Conservation (phyloP, 37 sponge, comb jelly and placozoan species). For the Chondrilla cf. caribensis region DNA sequence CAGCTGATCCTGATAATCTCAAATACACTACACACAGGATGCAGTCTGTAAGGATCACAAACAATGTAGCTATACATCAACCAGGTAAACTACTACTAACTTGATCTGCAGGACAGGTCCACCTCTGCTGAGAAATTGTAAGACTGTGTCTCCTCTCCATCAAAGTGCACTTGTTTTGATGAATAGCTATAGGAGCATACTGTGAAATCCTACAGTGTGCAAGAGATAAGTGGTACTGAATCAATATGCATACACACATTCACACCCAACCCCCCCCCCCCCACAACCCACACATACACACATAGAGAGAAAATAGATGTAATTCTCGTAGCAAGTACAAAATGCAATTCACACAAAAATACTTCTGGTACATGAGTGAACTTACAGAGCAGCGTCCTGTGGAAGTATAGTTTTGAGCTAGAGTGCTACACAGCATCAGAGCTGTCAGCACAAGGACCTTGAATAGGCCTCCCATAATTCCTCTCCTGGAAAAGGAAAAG, state of each 20-base stretch:
- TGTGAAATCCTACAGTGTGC: neutral
- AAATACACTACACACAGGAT: too few relatives aligned
- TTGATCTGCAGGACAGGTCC: constrained; percentile 16
- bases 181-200: constrained; percentile 16
- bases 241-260: neutral
- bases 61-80: neutral
- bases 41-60: too few relatives aligned
- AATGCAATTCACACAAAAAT: neutral
- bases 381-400: constrained; percentile 1
- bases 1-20: too few relatives aligned
- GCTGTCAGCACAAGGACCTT: too few relatives aligned
- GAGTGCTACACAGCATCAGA: too few relatives aligned
- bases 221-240: neutral
- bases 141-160: neutral
- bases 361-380: neutral
- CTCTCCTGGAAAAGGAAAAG: too few relatives aligned
- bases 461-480: too few relatives aligned
- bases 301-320: too few relatives aligned
- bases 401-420: neutral
- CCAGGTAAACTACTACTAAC: neutral
- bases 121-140: constrained; percentile 11
- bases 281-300: too few relatives aligned
- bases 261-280: too few relatives aligned
- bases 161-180: constrained; percentile 16
- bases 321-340: neutral